A percentile compares a stretch with the other conserved stretches of the same genome.
phyloP scores from a whole-genome alignment of 2,797 vertebrate genomes.

The Garrulus glandarius region DNA sequence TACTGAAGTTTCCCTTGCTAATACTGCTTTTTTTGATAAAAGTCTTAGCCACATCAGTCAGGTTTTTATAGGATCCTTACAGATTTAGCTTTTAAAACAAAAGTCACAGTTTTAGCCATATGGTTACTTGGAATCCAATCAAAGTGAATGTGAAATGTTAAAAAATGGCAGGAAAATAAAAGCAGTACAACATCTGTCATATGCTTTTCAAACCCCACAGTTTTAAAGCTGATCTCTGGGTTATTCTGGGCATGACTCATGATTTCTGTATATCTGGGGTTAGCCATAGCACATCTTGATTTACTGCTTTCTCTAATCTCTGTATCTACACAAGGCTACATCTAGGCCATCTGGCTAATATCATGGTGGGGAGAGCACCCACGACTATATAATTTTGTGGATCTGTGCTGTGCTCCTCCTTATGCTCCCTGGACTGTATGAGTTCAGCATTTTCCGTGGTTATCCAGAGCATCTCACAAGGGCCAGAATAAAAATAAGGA shows the following conservation, averaged over 20 bases:
- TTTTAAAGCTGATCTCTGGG: background rate
- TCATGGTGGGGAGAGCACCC: background rate
- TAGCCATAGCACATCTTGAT: background rate
- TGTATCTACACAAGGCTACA: background rate
- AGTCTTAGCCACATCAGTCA: background rate
- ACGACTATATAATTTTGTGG: fast-evolving
- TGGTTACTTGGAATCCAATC: background rate
- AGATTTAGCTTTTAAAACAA: background rate
- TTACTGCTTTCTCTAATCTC: background rate
- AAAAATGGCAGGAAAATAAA: background rate
- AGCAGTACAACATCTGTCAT: background rate
- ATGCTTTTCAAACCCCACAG: background rate
- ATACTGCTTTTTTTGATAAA: background rate
- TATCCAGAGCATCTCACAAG: background rate
- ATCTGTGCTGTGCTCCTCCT: background rate
- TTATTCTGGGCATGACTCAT: constrained; percentile 13
- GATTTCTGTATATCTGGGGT: background rate
- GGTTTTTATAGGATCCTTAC: background rate
- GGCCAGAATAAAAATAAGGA: background rate
- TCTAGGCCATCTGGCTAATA: background rate
- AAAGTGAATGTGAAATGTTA: background rate
- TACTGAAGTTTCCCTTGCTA: background rate
- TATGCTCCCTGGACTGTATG: background rate
- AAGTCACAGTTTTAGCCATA: background rate
- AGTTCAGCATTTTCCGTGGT: background rate